phyloP scores from a whole-genome alignment of 2,113 vertebrate genomes.

The Henicopernis longicauda region DNA sequence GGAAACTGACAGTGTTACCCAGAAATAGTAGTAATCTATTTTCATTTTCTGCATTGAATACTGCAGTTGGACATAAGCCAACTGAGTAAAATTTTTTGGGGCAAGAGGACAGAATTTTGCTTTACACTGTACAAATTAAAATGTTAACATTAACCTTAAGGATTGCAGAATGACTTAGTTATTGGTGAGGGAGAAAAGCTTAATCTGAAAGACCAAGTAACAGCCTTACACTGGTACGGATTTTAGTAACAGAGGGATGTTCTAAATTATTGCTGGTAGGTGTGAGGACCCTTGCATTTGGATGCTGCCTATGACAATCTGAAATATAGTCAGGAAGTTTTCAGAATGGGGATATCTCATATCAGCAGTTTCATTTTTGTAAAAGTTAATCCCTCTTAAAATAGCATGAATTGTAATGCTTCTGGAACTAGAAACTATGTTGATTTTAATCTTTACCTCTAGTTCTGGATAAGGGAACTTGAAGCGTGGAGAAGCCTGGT shows the following conservation, averaged over 20 bases:
- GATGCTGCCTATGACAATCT: not conserved
- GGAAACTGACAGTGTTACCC: not conserved
- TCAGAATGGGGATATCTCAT: not conserved
- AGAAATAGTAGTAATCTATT: not conserved
- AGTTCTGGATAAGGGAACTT: not conserved
- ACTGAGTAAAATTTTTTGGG: not conserved
- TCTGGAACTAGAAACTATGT: not conserved
- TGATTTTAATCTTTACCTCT: not conserved
- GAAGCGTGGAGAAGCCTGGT: not conserved
- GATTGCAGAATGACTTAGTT: not conserved
- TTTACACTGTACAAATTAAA: not conserved
- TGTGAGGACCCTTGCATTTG: not conserved
- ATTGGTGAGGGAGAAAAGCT: not conserved
- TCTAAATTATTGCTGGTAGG: not conserved
- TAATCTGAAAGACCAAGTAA: not conserved
- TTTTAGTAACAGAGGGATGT: not conserved
- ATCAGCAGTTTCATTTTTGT: not conserved
- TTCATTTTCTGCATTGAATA: not conserved
- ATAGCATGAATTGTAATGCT: not conserved
- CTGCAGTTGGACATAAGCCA: not conserved
- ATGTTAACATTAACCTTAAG: not conserved
- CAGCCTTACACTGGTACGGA: accelerated
- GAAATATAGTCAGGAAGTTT: not conserved
- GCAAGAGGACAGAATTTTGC: not conserved
- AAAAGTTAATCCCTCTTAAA: not conserved